phyloP scores from a whole-genome alignment of 2,113 vertebrate species.

The Diadophis punctatus region DNA sequence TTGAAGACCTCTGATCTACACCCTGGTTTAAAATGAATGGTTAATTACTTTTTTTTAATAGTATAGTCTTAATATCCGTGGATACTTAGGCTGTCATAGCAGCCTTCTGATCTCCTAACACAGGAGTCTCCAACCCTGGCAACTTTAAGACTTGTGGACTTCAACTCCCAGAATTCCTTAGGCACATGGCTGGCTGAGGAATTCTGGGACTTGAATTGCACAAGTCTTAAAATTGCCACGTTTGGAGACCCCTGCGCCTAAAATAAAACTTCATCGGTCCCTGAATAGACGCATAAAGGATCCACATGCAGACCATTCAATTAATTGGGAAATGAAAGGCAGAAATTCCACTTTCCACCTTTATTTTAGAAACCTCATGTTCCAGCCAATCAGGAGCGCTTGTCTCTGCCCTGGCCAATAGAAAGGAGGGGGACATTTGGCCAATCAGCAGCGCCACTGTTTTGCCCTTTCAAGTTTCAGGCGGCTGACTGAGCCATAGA shows the following conservation, averaged over 20 bases:
- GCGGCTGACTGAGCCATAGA: background rate
- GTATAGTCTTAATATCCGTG: background rate
- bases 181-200: background rate
- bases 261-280: background rate
- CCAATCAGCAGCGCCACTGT: background rate
- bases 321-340: background rate
- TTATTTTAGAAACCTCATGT: background rate
- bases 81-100: background rate
- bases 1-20: too few relatives aligned
- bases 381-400: background rate
- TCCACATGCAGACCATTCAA: background rate
- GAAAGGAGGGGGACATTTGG: background rate
- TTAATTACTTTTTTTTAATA: background rate
- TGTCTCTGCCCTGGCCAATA: background rate
- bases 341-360: background rate
- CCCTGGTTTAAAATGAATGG: background rate
- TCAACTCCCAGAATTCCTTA: background rate
- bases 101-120: background rate
- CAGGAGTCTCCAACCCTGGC: too few relatives aligned
- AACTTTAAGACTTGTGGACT: background rate
- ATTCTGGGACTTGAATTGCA: background rate
- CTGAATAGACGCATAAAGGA: background rate
- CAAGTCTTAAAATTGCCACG: background rate
- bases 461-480: background rate
- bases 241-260: background rate